Evolutionary conservation across 2,888 invertebrate species (phyloP), one percentile per base, ranked within the genome.

Genomic region (Apamea sordens): DNA sequence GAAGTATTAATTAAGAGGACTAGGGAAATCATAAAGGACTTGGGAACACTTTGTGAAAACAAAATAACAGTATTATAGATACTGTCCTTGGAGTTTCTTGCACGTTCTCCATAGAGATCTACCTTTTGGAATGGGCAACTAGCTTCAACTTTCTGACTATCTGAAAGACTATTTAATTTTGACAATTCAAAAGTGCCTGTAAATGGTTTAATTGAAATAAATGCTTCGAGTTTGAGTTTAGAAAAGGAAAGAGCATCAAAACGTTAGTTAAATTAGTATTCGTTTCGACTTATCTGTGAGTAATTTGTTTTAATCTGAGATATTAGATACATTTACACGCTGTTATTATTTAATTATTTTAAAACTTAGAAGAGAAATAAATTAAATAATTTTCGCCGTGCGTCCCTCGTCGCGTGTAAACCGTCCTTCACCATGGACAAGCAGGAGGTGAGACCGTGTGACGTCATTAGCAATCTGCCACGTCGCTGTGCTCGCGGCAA

Each of bases 381-480:
- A 50, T 44, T 32, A 64, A 76, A 41, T 44, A 67, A 68, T 18
- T 50, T 53, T 68, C 24, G 64, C 56, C 15, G 2, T 24, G 47
- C 44, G 24, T 69, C 47, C 0, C 53, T 72, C 89, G 88, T 81
- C 36, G 36, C 41, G 79, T 91, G 82, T 90, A 90, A 92, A 90
- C 53, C 68, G 80, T 78, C 84, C 80, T 77, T 67, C 81, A 32
- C 65, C 75, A 74, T 82, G 88, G 90, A 86, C 90, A 91, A 90
- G 87, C 87, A 90, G 90, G 87, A 93, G 92, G 93, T 93, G 93
- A 93, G 94, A 93, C 93, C 93, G 92, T 93, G 93, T 93, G 95
- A 93, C 93, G 94, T 95, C 95, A 95, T 95, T 94, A 94, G 93
- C 94, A 93, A 93, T 93, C 93, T 92, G 92, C 90, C 89, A 86